These are phyloP conservation scores for Drosophila burlai DNA, from an alignment of 1,140 invertebrate genomes.

Conservation along the genomic window DNA sequence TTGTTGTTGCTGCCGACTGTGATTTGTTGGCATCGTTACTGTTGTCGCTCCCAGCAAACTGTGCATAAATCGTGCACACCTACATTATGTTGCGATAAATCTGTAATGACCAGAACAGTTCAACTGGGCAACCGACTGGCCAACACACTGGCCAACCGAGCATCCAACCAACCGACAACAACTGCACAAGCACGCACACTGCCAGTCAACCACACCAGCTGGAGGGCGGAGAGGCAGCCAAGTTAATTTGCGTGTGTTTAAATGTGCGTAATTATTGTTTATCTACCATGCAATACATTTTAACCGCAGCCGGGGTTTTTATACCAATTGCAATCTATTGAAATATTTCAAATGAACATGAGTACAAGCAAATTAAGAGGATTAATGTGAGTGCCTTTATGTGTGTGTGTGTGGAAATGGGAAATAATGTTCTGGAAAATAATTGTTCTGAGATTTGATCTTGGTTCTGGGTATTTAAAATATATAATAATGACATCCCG, in stretches of 20 bases:
- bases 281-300: slow-evolving; percentile 63
- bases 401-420: background rate
- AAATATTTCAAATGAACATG: slow-evolving; percentile 38
- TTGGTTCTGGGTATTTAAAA: background rate
- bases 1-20: slow-evolving; percentile 56
- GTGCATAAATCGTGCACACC: slow-evolving; percentile 80
- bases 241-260: slow-evolving; percentile 79
- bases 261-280: slow-evolving; percentile 81
- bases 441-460: background rate
- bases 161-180: slow-evolving; percentile 25
- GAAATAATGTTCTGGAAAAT: background rate
- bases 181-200: slow-evolving; percentile 4
- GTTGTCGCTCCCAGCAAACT: slow-evolving; percentile 81
- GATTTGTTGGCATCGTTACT: slow-evolving; percentile 82
- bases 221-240: slow-evolving; percentile 2
- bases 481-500: background rate
- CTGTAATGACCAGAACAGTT: slow-evolving; percentile 68
- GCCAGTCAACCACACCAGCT: slow-evolving; percentile 1
- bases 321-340: slow-evolving; percentile 51
- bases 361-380: slow-evolving; percentile 34
- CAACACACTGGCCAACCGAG: slow-evolving; percentile 15
- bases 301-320: slow-evolving; percentile 43
- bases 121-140: slow-evolving; percentile 16
- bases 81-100: slow-evolving; percentile 80
- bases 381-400: background rate